phyloP scores from a whole-genome alignment of 2,113 vertebrate species.

The Butastur rufipennis region DNA sequence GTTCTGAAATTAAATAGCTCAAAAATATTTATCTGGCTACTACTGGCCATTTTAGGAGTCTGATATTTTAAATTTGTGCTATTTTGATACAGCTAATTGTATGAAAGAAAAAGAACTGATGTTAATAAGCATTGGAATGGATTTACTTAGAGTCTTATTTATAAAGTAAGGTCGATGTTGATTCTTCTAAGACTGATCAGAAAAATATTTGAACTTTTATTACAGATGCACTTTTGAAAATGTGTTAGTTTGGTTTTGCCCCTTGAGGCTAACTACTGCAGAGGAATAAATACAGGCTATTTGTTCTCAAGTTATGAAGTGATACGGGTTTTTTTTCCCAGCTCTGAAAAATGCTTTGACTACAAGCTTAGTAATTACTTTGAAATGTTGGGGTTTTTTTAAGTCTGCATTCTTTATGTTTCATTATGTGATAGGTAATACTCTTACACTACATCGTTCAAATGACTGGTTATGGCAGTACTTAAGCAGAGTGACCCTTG shows the following conservation, averaged over 20 bases:
- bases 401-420: accelerated
- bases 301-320: background rate
- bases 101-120: background rate
- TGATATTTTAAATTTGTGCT: background rate
- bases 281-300: background rate
- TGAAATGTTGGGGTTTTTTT: background rate
- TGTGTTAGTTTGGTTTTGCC: background rate
- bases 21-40: background rate
- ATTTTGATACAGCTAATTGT: background rate
- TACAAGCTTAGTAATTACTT: background rate
- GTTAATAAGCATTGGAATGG: background rate
- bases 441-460: accelerated
- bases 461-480: background rate
- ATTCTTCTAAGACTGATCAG: background rate
- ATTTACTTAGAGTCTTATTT: background rate
- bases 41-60: background rate
- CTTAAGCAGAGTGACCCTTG: background rate
- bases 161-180: accelerated
- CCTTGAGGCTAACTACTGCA: background rate
- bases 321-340: background rate
- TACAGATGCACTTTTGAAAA: background rate
- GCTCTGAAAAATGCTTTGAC: background rate
- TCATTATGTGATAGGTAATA: accelerated
- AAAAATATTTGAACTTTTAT: background rate
- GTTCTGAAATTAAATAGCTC: background rate